Evolutionary conservation across 2,888 invertebrate species (phyloP).

Genomic region (Isotomurus palustris): DNA sequence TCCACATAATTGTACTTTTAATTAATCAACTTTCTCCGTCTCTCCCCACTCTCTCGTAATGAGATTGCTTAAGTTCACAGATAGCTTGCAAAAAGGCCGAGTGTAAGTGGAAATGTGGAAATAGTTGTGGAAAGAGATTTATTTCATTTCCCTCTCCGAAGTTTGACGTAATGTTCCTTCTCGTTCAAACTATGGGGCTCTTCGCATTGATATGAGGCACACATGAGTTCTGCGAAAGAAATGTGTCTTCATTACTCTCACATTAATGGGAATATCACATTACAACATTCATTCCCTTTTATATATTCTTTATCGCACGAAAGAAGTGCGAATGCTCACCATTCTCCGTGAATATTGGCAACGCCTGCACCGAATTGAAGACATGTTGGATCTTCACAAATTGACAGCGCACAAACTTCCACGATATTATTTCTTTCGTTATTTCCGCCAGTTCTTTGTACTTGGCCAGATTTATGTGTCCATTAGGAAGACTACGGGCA

Average conservation of each 20-base stretch:
- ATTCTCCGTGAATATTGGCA: slow-evolving; percentile 78
- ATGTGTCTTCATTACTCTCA: background rate
- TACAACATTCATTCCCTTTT: too few species aligned
- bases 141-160: too few species aligned
- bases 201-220: slow-evolving; percentile 93
- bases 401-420: slow-evolving; percentile 84
- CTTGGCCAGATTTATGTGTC: slow-evolving; percentile 93
- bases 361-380: slow-evolving; percentile 76
- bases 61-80: too few species aligned
- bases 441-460: slow-evolving; percentile 88
- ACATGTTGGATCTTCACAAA: slow-evolving; percentile 61
- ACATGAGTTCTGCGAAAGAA: slow-evolving; percentile 63
- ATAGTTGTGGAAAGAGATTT: too few species aligned
- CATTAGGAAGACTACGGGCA: slow-evolving; percentile 57
- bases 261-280: too few species aligned
- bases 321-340: slow-evolving; percentile 55
- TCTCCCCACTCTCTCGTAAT: too few species aligned
- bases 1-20: too few species aligned
- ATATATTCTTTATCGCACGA: background rate
- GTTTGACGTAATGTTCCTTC: slow-evolving; percentile 72
- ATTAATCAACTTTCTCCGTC: too few species aligned
- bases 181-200: slow-evolving; percentile 86
- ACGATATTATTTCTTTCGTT: slow-evolving; percentile 76
- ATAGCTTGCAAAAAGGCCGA: too few species aligned
- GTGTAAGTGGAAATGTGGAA: too few species aligned